Base-by-base conservation (phyloP, 2,797 vertebrate genomes). In the Tympanoctomys barrerae region DNA sequence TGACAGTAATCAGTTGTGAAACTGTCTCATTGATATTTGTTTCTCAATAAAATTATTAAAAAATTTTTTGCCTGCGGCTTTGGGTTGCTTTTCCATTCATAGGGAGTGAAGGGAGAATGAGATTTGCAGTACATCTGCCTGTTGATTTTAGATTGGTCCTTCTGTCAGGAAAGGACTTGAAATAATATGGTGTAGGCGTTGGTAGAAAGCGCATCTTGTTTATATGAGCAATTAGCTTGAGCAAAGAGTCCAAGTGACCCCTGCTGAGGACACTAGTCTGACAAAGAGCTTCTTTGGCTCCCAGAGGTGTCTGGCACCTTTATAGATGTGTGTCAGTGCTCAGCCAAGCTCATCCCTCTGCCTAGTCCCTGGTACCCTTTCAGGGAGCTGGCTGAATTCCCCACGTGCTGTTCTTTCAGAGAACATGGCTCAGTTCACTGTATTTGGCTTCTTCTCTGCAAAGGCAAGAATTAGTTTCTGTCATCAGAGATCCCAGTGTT, bases 221-320 rank as follows among this genome's bases (percentile, higher is more conserved):
- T 75, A 6, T 91, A 90, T 89, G 46, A 75, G 73, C 57, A 33
- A 1, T 96, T 90, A 92, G 36, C 26, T 12, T 21, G 36, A 36
- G 33, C 1, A 26, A 61, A 42, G 87, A 81, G 33, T 68, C 79
- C 81, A 33, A 7, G 33, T 83, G 88, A 68, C 52, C 61, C 54
- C 90, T 31, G 11, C 22, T 3, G 16, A 59, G 75, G 79, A 89
- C n/a, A 61, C n/a, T 71, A 11, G 73, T 49, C 80, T 73, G 42
- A 46, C 75, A 57, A 19, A 95, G 66, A 68, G 19, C 83, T 84
- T 75, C n/a, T 52, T 75, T 81, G 96, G 84, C 89, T 91, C 54
- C 66, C 26, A 7, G 16, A 26, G 16, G 21, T 2, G 28, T 21
- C 89, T 96, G 96, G 59, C 85, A 39, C 26, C 64, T 80, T 54